Conservation (phyloP, 2,797 vertebrate genomes). For the Lepilemur septentrionalis region DNA sequence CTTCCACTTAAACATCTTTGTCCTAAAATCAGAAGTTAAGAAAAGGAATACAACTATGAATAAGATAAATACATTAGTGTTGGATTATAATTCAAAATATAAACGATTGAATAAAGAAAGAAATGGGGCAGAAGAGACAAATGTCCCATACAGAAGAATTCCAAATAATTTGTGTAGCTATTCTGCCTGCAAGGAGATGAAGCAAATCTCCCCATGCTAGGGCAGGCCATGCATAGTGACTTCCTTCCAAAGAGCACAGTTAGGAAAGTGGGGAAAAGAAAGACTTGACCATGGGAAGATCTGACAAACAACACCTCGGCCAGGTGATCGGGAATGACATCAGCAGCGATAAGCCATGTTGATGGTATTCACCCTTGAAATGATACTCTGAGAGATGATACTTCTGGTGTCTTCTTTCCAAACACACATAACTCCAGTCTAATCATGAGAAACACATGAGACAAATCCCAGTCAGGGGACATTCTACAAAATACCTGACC, state of each 20-base stretch:
- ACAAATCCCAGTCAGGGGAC: neutral
- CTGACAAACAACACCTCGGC: neutral
- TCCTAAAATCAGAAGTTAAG: slow-evolving; percentile 7
- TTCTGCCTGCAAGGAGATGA: neutral
- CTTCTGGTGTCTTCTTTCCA: neutral
- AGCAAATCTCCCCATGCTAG: neutral
- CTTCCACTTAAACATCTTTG: neutral
- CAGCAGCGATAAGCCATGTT: neutral
- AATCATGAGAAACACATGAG: neutral
- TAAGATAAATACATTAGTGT: neutral
- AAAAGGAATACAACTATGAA: neutral
- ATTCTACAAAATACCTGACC: neutral
- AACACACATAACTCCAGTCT: neutral
- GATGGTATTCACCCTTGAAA: neutral
- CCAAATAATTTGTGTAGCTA: neutral
- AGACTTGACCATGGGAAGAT: neutral
- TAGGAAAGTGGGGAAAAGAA: neutral
- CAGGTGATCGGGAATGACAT: neutral
- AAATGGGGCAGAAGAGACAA: neutral
- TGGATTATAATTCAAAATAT: neutral
- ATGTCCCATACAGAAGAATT: neutral
- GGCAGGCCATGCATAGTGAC: neutral
- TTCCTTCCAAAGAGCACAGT: neutral
- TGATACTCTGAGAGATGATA: neutral
- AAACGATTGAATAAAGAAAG: neutral